Percentiles rank a stretch among this genome's conserved stretches.
Conservation (phyloP, 1,140 invertebrate genomes). For the Pteromalus puparum region DNA sequence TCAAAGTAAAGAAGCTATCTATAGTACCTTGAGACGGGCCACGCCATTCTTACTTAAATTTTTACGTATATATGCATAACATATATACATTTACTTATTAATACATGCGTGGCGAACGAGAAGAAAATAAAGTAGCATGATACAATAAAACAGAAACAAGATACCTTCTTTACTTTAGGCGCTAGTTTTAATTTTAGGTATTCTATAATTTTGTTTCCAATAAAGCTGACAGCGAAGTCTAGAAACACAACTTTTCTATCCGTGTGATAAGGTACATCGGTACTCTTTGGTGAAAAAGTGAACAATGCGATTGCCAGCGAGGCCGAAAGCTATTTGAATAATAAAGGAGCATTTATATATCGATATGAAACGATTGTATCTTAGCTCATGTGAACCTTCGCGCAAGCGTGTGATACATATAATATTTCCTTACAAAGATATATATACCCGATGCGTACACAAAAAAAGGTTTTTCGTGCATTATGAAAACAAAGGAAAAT, state of each 20-base stretch:
- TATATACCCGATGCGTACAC: slow-evolving; percentile 45
- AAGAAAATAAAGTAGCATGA: slow-evolving; percentile 13
- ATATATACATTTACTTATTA: slow-evolving; percentile 47
- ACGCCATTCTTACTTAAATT: slow-evolving; percentile 24
- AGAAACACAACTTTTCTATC: slow-evolving; percentile 19
- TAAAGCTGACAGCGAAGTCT: slow-evolving; percentile 36
- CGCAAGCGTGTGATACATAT: slow-evolving; percentile 44
- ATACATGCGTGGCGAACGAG: neutral
- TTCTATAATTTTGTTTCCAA: slow-evolving; percentile 31
- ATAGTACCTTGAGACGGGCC: neutral
- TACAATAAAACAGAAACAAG: neutral
- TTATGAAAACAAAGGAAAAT: slow-evolving; percentile 34
- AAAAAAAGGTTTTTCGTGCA: slow-evolving; percentile 40
- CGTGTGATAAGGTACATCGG: slow-evolving; percentile 42
- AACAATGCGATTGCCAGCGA: slow-evolving; percentile 27
- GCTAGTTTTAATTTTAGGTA: slow-evolving; percentile 23
- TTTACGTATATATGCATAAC: slow-evolving; percentile 29
- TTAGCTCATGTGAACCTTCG: slow-evolving; percentile 27
- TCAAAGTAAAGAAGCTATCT: slow-evolving; percentile 15
- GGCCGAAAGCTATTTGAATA: neutral
- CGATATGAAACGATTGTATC: slow-evolving; percentile 24
- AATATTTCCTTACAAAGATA: slow-evolving; percentile 35
- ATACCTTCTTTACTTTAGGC: slow-evolving; percentile 29
- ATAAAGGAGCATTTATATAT: slow-evolving; percentile 42
- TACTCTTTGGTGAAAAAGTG: slow-evolving; percentile 18